Evolutionary conservation across 2,797 vertebrate genomes (phyloP).

Genomic region (Lepilemur septentrionalis): DNA sequence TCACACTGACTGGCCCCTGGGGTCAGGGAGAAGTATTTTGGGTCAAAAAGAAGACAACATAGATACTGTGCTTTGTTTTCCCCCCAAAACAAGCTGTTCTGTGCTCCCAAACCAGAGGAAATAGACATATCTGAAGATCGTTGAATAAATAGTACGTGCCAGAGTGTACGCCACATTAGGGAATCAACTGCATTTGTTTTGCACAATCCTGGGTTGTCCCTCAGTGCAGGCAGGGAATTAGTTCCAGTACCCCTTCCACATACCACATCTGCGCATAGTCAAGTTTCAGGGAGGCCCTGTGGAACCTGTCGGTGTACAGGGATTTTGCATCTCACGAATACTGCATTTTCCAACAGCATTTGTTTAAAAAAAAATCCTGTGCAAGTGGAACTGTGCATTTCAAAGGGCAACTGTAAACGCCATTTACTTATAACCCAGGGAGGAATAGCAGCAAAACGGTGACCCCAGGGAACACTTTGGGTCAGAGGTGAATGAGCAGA

Average conservation of each 20-base stretch:
- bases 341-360: not conserved
- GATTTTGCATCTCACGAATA: not conserved
- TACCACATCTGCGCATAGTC: not conserved
- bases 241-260: not conserved
- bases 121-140: not conserved
- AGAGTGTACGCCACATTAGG: not conserved
- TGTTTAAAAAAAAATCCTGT: not conserved
- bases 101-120: not conserved
- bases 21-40: not conserved
- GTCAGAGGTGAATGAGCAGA: not conserved
- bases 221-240: not conserved
- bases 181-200: not conserved
- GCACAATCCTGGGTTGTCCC: not conserved
- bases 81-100: not conserved
- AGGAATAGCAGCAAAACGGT: not conserved
- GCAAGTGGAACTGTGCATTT: not conserved
- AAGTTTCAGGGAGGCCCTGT: not conserved
- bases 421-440: not conserved
- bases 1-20: accelerated
- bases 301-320: not conserved
- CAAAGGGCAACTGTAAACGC: not conserved
- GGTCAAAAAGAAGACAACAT: not conserved
- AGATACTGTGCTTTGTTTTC: not conserved
- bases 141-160: too few relatives aligned
- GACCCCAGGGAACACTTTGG: not conserved